Base-by-base conservation (phyloP, 2,113 vertebrate genomes). In the Ibidorhyncha struthersii region DNA sequence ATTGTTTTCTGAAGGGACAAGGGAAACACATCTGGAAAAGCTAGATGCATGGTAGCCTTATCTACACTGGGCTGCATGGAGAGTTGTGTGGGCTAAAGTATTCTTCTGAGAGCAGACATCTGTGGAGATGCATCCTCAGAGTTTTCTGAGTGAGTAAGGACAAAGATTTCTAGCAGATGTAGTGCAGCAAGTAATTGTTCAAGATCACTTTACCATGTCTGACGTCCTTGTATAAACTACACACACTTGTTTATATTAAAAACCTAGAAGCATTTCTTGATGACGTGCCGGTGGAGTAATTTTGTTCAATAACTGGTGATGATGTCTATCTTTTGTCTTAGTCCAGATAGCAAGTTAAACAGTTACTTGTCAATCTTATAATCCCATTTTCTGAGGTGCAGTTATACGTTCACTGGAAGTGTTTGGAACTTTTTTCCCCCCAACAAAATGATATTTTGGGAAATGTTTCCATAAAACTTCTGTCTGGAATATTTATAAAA, bases 101-200 rank as follows among this genome's bases (percentile, higher is more conserved):
- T 21, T 65, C 40, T 41, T 10, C 20, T 96, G 70, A 76, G 56
- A 91, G 21, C 61, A 90, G 66, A 71, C 52, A 59, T 82, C 81
- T 85, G 69, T 82, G 66, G 43, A 94, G 70, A 85, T 63, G 14
- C 23, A 76, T 56, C 73, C 62, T 82, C 18, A 43, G 41, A 59
- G 32, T 78, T 87, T 87, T 82, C 43, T 65, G 4, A 65, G 38
- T 73, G 47, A 49, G n/a, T 52, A 80, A n/a, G 59, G 36, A 82
- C 45, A 93, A 91, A 90, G 71, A 63, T 82, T 90, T 95, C 67
- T 90, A 78, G 65, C 92, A 96, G 76, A 95, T 86, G 50, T 82
- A 92, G 38, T 41, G 30, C 50, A 89, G 55, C 8, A 90, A 94
- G 29, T 41, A 78, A 74, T 92, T 82, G 80, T 76, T 95, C 89